Conservation (phyloP, 2,888 invertebrate species). For the Mechanitis mazaeus region DNA sequence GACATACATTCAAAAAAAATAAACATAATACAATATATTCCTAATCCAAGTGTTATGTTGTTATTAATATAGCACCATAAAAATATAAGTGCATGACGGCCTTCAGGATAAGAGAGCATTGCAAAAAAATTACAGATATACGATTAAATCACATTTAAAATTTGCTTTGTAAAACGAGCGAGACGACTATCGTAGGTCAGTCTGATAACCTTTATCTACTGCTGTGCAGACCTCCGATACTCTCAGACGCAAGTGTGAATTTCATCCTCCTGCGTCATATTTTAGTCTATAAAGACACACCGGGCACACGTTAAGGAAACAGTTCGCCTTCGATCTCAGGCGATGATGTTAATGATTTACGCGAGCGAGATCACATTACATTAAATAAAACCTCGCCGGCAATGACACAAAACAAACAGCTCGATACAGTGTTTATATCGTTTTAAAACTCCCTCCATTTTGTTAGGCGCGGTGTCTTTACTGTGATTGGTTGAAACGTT, state of each 20-base stretch:
- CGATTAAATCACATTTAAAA: constrained; percentile 13
- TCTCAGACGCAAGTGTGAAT: constrained; percentile 50
- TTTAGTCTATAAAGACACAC: constrained; percentile 70
- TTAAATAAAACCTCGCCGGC: constrained; percentile 37
- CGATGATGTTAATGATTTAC: constrained; percentile 59
- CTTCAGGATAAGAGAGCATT: background rate
- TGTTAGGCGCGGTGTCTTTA: constrained; percentile 52
- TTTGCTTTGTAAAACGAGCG: constrained; percentile 35
- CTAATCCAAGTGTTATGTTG: too few relatives aligned
- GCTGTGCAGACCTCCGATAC: constrained; percentile 51
- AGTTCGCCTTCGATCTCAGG: constrained; percentile 65
- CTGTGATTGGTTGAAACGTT: constrained; percentile 63
- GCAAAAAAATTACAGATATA: constrained; percentile 11
- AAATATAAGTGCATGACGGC: too few relatives aligned
- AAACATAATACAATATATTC: too few relatives aligned
- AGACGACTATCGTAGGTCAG: constrained; percentile 53
- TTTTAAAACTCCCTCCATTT: constrained; percentile 55
- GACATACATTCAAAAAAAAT: too few relatives aligned
- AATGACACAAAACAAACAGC: constrained; percentile 45
- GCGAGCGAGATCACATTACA: constrained; percentile 39
- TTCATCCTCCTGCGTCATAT: constrained; percentile 61
- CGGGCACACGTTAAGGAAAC: constrained; percentile 58
- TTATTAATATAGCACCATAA: too few relatives aligned
- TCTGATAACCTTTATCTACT: constrained; percentile 58
- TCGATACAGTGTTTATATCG: constrained; percentile 38